Percentiles rank a stretch among this genome's conserved stretches.
phyloP scores from a whole-genome alignment of 2,113 vertebrate genomes.

The Peromyscus californicus region DNA sequence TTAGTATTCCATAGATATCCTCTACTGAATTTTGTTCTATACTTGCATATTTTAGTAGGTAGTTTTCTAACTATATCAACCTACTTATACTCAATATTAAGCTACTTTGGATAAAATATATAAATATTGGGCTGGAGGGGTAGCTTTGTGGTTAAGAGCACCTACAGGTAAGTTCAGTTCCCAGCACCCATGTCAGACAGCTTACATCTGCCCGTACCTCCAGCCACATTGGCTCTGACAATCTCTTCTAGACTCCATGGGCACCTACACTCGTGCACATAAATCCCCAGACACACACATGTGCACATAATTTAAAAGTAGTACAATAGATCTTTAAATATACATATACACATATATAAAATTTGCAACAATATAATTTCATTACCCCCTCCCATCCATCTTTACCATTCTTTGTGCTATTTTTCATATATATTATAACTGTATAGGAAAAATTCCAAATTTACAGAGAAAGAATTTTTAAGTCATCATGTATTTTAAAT shows the following conservation, averaged over 20 bases:
- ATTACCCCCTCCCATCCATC: neutral
- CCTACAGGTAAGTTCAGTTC: neutral
- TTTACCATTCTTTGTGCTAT: neutral
- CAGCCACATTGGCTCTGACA: neutral
- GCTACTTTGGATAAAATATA: neutral
- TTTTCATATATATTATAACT: neutral
- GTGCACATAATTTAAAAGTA: neutral
- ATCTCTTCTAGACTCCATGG: neutral
- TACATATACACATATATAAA: neutral
- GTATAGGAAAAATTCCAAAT: neutral
- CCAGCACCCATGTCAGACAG: neutral
- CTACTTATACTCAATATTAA: neutral
- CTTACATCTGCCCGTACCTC: neutral
- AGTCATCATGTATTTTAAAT: neutral
- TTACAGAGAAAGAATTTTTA: neutral
- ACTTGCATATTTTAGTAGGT: neutral
- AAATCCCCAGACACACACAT: neutral
- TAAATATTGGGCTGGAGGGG: neutral
- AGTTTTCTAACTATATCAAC: neutral
- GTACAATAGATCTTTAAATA: neutral
- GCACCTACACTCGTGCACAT: neutral
- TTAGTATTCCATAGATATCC: neutral
- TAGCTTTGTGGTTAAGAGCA: neutral
- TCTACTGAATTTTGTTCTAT: neutral
- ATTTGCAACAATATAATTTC: neutral